Base-by-base conservation (phyloP, 2,113 vertebrate genomes). In the Prionailurus bengalensis region DNA sequence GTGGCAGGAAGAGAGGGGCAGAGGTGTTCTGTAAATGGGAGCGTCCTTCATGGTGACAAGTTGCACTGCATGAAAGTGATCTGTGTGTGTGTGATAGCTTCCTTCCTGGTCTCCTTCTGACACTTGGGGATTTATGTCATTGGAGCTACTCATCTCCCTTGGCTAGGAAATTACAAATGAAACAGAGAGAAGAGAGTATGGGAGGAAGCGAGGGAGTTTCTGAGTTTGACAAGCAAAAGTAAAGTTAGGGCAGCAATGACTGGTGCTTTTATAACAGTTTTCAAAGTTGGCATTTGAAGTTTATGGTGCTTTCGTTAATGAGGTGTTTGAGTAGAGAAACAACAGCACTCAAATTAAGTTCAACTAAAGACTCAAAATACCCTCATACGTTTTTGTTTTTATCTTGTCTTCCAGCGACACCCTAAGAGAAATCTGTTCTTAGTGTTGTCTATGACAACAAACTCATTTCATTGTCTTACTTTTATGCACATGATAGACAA, bases 391-490 rank as follows among this genome's bases (percentile, higher is more conserved):
- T 94, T 97, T 94, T 70, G 48, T 74, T 98, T 97, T 93, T 84
- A 82, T 94, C 93, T 95, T 96, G 76, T 86, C 91, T 98, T 96
- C 48, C 25, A 79, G 71, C 11, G 33, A 89, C 63, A 97, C 87
- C 66, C 8, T 51, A 96, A 91, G 76, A 96, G 61, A 94, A 94
- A 89, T 81, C 39, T 95, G 14, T 88, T 96, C 66, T 88, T 92
- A 19, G 48, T 87, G 94, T 83, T 96, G 88, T 61, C 90, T 95
- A 68, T 95, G 97, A 97, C 91, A 96, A 97, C 92, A 98, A 96
- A 68, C n/a, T 91, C 78, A 80, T 81, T 94, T 98, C 48, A 66
- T 86, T 96, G 94, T 91, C 71, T 70, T 96, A 79, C 33, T 89
- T 96, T 91, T 80, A 45, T 76, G 76, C 45, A 42, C 19, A 53